These are phyloP conservation scores for Napeogenes inachia DNA, from an alignment of 2,888 invertebrate species.

Conservation along the genomic window DNA sequence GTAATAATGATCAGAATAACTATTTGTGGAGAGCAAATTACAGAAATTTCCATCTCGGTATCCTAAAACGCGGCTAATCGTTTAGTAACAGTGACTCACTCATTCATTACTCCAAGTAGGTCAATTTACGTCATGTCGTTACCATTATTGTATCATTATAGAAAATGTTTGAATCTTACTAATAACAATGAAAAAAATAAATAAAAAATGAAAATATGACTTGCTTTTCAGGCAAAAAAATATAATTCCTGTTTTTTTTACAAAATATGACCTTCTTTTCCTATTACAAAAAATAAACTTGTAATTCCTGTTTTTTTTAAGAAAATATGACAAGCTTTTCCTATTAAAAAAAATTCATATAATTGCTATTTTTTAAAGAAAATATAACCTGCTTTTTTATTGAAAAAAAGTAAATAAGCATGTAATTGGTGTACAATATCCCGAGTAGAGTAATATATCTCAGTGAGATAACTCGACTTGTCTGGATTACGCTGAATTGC, in stretches of 20 bases:
- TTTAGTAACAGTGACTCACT: slow-evolving; percentile 32
- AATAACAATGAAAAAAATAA: no score
- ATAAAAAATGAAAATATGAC: no score
- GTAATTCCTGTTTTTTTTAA: no score
- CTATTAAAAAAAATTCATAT: not conserved
- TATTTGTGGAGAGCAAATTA: not conserved
- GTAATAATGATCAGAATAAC: not conserved
- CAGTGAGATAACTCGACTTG: slow-evolving; percentile 39
- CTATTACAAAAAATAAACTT: no score
- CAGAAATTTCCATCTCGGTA: slow-evolving; percentile 26
- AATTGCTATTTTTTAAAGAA: not conserved
- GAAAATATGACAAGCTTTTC: no score
- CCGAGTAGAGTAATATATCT: slow-evolving; percentile 39
- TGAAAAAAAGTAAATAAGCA: not conserved
- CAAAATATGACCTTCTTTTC: no score
- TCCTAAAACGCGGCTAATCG: slow-evolving; percentile 22
- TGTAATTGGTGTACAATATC: not conserved
- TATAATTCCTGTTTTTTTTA: no score
- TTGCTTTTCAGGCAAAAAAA: no score
- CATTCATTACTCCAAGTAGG: slow-evolving; percentile 31
- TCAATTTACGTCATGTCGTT: slow-evolving; percentile 20
- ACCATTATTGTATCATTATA: not conserved
- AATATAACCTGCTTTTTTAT: not conserved
- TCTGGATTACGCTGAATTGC: slow-evolving; percentile 57
- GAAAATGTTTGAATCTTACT: not conserved